A percentile compares a stretch with the other conserved stretches of the same genome.
Evolutionary conservation across 2,888 invertebrate species (phyloP).

Genomic region (Chydorus sphaericus): DNA sequence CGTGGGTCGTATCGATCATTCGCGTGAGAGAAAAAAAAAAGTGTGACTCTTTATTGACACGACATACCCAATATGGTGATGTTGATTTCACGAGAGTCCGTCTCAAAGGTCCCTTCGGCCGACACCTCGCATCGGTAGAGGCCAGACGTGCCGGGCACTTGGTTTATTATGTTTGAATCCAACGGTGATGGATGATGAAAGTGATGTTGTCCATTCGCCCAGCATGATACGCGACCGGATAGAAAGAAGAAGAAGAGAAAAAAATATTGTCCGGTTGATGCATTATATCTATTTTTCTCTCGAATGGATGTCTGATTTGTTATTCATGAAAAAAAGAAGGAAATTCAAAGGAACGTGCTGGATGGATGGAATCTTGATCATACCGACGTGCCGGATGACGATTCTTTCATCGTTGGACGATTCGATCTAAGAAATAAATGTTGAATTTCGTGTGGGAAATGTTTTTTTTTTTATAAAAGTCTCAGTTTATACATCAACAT

Average conservation of each 20-base stretch:
- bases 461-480: background rate
- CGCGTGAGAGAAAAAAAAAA: background rate
- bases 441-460: background rate
- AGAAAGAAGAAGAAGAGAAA: background rate
- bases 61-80: slow-evolving; percentile 9
- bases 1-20: background rate
- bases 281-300: background rate
- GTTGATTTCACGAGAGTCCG: slow-evolving; percentile 13
- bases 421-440: background rate
- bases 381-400: slow-evolving; percentile 1
- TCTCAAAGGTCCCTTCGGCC: slow-evolving; percentile 42
- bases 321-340: background rate
- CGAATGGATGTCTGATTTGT: no score
- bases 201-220: background rate
- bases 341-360: no score
- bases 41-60: background rate
- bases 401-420: background rate
- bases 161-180: background rate
- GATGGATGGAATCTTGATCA: no score
- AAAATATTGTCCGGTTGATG: background rate
- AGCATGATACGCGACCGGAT: background rate
- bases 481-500: slow-evolving; percentile 61
- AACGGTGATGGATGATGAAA: background rate
- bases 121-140: slow-evolving; percentile 64
- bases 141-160: slow-evolving; percentile 31